Conservation (phyloP, 2,888 invertebrate species). For the Chymomyza procnemis region DNA sequence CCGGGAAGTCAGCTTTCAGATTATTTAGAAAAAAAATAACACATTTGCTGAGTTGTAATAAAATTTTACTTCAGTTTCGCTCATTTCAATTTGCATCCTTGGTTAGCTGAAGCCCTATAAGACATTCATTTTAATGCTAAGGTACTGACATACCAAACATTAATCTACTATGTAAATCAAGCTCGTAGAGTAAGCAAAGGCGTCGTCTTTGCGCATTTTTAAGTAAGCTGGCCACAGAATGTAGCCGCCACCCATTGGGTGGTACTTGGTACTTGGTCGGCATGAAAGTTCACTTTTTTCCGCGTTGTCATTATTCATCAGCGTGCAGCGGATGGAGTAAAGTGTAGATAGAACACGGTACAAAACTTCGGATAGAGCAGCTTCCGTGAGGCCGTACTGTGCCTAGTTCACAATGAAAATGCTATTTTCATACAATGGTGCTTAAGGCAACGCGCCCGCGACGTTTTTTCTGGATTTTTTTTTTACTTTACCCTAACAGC, state of each 20-base stretch:
- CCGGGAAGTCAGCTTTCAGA: neutral
- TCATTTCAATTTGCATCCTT: neutral
- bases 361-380: slow-evolving; percentile 20
- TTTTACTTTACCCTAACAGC: slow-evolving; percentile 67
- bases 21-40: neutral
- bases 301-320: slow-evolving; percentile 74
- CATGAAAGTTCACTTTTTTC: slow-evolving; percentile 60
- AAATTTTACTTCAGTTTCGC: neutral
- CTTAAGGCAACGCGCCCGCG: slow-evolving; percentile 6
- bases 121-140: neutral
- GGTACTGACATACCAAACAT: slow-evolving; percentile 26
- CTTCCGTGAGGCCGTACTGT: slow-evolving; percentile 27
- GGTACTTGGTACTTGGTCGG: slow-evolving; percentile 17
- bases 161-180: slow-evolving; percentile 67
- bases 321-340: slow-evolving; percentile 21
- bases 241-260: neutral
- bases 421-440: slow-evolving; percentile 43
- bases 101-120: neutral
- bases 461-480: slow-evolving; percentile 5
- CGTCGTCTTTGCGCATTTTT: slow-evolving; percentile 58
- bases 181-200: slow-evolving; percentile 49
- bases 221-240: slow-evolving; percentile 35
- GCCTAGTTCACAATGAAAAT: slow-evolving; percentile 18
- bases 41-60: neutral
- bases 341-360: neutral